These are phyloP conservation scores for Orchestes rusci DNA, from an alignment of 2,888 invertebrate genomes.

Conservation along the genomic window DNA sequence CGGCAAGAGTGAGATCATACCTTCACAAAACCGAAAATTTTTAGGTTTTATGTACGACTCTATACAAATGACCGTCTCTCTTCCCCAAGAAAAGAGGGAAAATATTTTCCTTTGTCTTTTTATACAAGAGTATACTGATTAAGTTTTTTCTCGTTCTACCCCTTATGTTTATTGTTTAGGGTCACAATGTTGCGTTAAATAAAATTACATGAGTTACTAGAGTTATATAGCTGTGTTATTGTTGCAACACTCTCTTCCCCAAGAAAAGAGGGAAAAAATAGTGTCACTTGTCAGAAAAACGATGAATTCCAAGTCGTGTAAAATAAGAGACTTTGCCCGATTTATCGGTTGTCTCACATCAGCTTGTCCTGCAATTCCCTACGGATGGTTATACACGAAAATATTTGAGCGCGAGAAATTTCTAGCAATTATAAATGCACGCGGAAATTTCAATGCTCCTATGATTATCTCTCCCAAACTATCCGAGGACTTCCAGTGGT, in stretches of 20 bases:
- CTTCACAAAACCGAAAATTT: conserved; percentile 7
- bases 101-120: too few relatives aligned
- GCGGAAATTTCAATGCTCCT: background rate
- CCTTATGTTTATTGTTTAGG: too few relatives aligned
- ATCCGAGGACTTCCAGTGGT: conserved; percentile 1
- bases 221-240: too few relatives aligned
- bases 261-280: too few relatives aligned
- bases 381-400: background rate
- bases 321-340: background rate
- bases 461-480: background rate
- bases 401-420: background rate
- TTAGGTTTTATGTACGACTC: background rate
- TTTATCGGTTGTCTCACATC: conserved; percentile 5
- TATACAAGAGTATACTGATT: too few relatives aligned
- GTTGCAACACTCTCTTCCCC: too few relatives aligned
- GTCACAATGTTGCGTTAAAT: too few relatives aligned
- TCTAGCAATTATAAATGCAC: background rate
- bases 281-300: background rate
- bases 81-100: too few relatives aligned
- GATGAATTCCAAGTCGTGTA: background rate
- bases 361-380: conserved; percentile 3
- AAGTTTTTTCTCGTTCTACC: too few relatives aligned
- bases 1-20: conserved; percentile 20
- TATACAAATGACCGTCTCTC: too few relatives aligned
- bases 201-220: too few relatives aligned